Conservation (phyloP, 1,140 invertebrate genomes). For the Tetragonula clypearis region DNA sequence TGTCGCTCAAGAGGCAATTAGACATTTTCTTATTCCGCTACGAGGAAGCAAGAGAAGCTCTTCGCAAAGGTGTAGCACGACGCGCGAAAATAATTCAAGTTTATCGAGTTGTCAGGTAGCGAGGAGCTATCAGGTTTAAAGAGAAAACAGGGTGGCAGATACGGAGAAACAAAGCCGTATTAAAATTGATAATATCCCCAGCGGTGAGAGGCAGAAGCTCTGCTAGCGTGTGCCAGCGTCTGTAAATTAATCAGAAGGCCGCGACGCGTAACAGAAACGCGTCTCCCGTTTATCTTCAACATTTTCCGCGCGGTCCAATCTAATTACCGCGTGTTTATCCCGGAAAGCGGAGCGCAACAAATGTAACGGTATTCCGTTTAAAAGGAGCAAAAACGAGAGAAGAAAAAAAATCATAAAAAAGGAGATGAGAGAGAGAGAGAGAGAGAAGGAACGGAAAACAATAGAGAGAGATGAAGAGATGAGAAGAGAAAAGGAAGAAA, state of each 20-base stretch:
- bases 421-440: background rate
- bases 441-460: background rate
- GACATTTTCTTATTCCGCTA: background rate
- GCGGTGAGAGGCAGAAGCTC: background rate
- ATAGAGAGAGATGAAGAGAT: background rate
- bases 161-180: background rate
- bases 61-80: too few species aligned
- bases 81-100: slow-evolving; percentile 4
- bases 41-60: background rate
- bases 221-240: background rate
- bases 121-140: background rate
- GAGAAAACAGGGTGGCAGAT: too few species aligned
- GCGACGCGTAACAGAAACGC: background rate
- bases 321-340: slow-evolving; percentile 47
- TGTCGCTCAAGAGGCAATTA: background rate
- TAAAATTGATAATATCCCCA: slow-evolving; percentile 27
- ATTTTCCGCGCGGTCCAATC: slow-evolving; percentile 42
- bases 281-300: slow-evolving; percentile 39
- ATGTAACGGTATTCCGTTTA: slow-evolving; percentile 34
- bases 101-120: background rate
- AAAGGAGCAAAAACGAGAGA: background rate
- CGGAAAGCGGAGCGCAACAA: slow-evolving; percentile 26
- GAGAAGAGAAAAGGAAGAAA: background rate
- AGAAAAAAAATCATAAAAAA: background rate
- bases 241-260: slow-evolving; percentile 38